Base-by-base conservation (phyloP, 1,140 invertebrate genomes). In the Drosophila sp. region DNA sequence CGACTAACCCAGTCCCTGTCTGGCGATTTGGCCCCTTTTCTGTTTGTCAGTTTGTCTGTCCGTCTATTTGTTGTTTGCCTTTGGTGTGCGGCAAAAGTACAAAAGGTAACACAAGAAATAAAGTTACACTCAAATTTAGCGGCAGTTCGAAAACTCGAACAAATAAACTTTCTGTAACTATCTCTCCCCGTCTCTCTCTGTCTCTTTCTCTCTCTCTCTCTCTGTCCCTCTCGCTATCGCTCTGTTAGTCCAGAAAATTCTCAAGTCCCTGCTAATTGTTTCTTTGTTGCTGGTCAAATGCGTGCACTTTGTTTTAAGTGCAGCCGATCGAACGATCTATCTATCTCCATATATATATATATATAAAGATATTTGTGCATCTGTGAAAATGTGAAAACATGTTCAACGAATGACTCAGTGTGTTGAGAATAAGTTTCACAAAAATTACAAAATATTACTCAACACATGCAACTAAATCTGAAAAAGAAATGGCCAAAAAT, bases 111-210 rank as follows among this genome's bases (percentile, higher is more conserved):
- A 81, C 78, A 29, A 63, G 54, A 72, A 72, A 82, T 78, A 72
- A 67, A 87, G 83, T 87, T 89, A 87, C 72, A 78, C 83, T 87
- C 78, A 78, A 87, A 87, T 87, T 87, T 87, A 87, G 82, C 82
- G 82, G 82, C 82, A 87, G 83, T 86, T 86, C 83, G 34, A 80
- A 78, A 61, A 64, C 72, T 16, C 63, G 41, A 79, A 82, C 82
- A 87, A 89, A 87, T 51, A 87, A 79, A 64, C 34, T 76, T 76
- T 87, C 78, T 86, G 78, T 84, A 54, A 48, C 50, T 36, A 27
- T 25, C 16, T 34, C n/a, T 27, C n/a, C 7, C 14, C 29, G 25
- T 21, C 5, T 25, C 11, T 9, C 34, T 46, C 29, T 34, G n/a
- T 21, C 14, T 13, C 21, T 38, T 7, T 29, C 36, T 9, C 7